Evolutionary conservation across 2,113 vertebrate genomes (phyloP), one percentile per base, ranked within the genome.

Genomic region (Nycticorax nycticorax): DNA sequence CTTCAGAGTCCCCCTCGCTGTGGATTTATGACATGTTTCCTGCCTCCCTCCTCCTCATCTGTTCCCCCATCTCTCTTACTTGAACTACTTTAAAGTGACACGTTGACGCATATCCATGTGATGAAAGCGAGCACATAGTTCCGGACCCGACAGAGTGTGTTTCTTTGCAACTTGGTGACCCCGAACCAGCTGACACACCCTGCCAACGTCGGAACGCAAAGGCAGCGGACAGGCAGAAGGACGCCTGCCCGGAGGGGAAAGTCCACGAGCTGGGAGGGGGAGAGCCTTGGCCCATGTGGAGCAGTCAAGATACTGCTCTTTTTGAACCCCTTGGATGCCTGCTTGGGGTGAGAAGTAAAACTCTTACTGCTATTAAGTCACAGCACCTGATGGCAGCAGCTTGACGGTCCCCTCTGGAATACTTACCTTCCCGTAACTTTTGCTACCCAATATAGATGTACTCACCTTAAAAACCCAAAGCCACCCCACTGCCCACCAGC

Each of bases 21-120:
- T 72, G 91, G 97, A 98, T 98, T 98, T 98, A 98, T 96, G 95
- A 93, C 63, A 96, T 96, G 96, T 89, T 97, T 93, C 97, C 96
- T 96, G 96, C 89, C 89, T 96, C 94, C 95, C 90, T 94, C 91
- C 83, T 92, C 91, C 94, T 96, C 96, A 91, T 97, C 89, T 94
- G 87, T 89, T 95, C 78, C 90, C 89, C 82, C 78, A 92, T 69
- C 85, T 95, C 92, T 95, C 97, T 96, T 94, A 96, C 89, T 95
- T 86, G 94, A 97, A 94, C 94, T 89, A 55, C 95, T 98, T 95
- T 96, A 96, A 95, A 96, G 86, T 96, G 95, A 96, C 97, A 97
- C 4, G 9, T 88, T 97, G 95, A 95, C 39, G 6, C 93, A 93
- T 53, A 74, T 57, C 93, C 84, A 27, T 50, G 66, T 4, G n/a